Evolutionary conservation across 2,888 invertebrate genomes (phyloP).

Genomic region (Diabrotica balteata): DNA sequence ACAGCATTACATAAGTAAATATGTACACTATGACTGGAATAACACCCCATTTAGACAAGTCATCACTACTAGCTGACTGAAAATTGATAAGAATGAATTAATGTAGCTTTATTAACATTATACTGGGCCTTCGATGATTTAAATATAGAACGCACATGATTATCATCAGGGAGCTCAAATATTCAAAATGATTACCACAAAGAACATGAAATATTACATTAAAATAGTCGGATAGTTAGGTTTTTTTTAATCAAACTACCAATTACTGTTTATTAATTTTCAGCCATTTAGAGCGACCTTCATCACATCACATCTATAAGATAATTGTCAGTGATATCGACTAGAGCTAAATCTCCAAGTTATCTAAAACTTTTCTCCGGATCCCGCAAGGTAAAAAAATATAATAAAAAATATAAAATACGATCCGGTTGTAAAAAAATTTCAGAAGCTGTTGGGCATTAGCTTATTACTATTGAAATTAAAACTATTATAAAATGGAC

Average conservation of each 20-base stretch:
- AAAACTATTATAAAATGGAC: too few species aligned
- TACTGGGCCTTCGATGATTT: too few species aligned
- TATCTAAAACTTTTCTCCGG: constrained; percentile 8
- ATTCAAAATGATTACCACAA: too few species aligned
- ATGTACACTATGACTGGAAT: constrained; percentile 59
- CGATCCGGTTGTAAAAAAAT: constrained; percentile 18
- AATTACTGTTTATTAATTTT: background rate
- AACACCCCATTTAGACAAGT: constrained; percentile 51
- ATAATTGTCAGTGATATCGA: constrained; percentile 22
- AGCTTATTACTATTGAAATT: too few species aligned
- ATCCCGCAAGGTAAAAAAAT: constrained; percentile 27
- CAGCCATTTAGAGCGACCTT: constrained; percentile 8
- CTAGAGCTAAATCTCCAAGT: background rate
- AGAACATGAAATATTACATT: too few species aligned
- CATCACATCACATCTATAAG: constrained; percentile 49
- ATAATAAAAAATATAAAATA: constrained; percentile 28
- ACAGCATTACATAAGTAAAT: constrained; percentile 52
- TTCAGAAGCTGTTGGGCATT: background rate
- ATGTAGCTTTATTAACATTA: background rate
- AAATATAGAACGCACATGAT: background rate
- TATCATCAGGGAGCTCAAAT: background rate
- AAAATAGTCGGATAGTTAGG: too few species aligned
- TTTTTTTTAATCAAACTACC: too few species aligned
- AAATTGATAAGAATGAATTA: background rate
- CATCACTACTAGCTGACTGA: constrained; percentile 7